phyloP scores from a whole-genome alignment of 2,113 vertebrate species.

The Seriola dumerili region DNA sequence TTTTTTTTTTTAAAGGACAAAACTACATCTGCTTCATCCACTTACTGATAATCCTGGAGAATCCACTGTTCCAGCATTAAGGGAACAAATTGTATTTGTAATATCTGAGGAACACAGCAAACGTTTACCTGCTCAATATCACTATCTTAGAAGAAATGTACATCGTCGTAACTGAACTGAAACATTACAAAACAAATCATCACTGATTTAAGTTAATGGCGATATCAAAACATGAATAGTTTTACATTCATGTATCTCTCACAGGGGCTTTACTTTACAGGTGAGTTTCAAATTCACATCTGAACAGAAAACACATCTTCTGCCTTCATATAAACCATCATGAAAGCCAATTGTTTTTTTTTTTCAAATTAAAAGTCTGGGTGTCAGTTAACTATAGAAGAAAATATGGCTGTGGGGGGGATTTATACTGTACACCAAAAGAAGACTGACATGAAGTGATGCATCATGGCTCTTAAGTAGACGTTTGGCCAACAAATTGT shows the following conservation, averaged over 20 bases:
- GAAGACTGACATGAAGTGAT: slow-evolving; percentile 50
- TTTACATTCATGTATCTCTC: slow-evolving; percentile 79
- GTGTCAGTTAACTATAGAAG: slow-evolving; percentile 19
- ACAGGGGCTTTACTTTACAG: slow-evolving; percentile 57
- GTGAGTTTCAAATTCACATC: slow-evolving; percentile 19
- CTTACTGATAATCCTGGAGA: slow-evolving; percentile 48
- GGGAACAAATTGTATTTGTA: slow-evolving; percentile 32
- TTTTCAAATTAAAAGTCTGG: slow-evolving; percentile 7
- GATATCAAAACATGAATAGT: slow-evolving; percentile 70
- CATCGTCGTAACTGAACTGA: slow-evolving; percentile 52
- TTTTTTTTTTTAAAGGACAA: slow-evolving; percentile 6
- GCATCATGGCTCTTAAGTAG: slow-evolving; percentile 43
- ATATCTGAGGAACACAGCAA: slow-evolving; percentile 53
- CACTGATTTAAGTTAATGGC: slow-evolving; percentile 52
- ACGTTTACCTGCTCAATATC: slow-evolving; percentile 35
- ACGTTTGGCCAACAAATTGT: slow-evolving; percentile 43
- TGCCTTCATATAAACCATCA: slow-evolving; percentile 11
- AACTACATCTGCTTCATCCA: slow-evolving; percentile 42
- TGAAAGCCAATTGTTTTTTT: slow-evolving; percentile 7
- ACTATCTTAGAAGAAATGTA: slow-evolving; percentile 46
- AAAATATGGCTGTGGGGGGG: slow-evolving; percentile 12
- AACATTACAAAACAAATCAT: slow-evolving; percentile 66
- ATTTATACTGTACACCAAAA: slow-evolving; percentile 44
- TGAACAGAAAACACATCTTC: slow-evolving; percentile 41
- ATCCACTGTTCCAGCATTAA: slow-evolving; percentile 33